Conservation (phyloP, 2,113 vertebrate species). For the Pelvicachromis taeniatus region DNA sequence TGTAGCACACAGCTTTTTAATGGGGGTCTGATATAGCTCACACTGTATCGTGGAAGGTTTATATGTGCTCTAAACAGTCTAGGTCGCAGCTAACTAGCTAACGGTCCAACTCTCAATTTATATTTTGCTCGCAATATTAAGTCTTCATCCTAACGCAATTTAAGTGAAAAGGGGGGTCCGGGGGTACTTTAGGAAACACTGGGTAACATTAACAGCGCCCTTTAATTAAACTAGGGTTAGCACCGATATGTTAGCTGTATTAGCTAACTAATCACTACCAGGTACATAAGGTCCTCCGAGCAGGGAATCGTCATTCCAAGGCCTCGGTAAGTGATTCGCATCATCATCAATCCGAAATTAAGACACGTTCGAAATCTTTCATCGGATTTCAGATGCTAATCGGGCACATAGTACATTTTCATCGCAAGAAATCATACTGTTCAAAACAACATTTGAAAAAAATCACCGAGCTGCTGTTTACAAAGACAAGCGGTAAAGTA, state of each 20-base stretch:
- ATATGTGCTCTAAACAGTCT: not conserved
- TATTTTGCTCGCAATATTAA: not conserved
- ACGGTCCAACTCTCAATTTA: not conserved
- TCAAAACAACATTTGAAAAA: not conserved
- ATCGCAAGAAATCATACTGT: not conserved
- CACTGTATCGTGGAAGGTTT: not conserved
- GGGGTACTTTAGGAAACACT: not conserved
- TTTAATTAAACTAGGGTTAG: not conserved
- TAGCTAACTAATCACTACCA: constrained; percentile 8
- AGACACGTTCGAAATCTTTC: not conserved
- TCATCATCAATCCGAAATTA: not conserved
- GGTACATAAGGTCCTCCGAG: not conserved
- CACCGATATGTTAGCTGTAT: not conserved
- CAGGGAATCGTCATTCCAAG: not conserved
- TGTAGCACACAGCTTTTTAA: not conserved
- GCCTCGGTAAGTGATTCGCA: constrained; percentile 6
- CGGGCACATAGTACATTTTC: not conserved
- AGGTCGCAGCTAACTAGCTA: constrained; percentile 22
- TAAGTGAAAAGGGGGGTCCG: not conserved
- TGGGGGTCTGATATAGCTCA: not conserved
- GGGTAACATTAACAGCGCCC: not conserved
- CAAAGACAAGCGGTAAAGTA: not conserved
- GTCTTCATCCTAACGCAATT: not conserved
- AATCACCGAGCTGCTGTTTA: not conserved
- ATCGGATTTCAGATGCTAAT: not conserved